These are phyloP conservation scores for Lingula anatina DNA, from an alignment of 2,888 invertebrate genomes.

Conservation along the genomic window DNA sequence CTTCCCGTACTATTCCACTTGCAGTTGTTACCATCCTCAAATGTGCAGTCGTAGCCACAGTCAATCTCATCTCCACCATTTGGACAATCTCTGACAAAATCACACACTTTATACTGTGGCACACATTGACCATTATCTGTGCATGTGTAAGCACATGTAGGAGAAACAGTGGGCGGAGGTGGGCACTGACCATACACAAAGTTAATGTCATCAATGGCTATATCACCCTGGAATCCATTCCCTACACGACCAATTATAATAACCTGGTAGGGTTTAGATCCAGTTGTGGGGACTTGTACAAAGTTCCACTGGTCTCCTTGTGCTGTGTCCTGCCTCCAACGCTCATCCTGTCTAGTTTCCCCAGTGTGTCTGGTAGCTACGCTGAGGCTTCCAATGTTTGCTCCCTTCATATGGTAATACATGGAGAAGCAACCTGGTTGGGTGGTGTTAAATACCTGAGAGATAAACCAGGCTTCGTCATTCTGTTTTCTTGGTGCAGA, in stretches of 20 bases:
- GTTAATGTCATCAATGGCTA: slow-evolving; percentile 41
- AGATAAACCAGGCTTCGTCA: slow-evolving; percentile 61
- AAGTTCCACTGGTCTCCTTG: slow-evolving; percentile 25
- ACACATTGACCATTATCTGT: slow-evolving; percentile 17
- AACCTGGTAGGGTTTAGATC: too few relatives aligned
- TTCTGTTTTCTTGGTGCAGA: slow-evolving; percentile 60
- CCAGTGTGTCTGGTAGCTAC: slow-evolving; percentile 15
- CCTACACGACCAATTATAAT: slow-evolving; percentile 23
- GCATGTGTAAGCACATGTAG: slow-evolving; percentile 25
- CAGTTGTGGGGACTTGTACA: slow-evolving; percentile 20
- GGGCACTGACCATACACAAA: slow-evolving; percentile 25
- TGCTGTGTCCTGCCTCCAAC: slow-evolving; percentile 4
- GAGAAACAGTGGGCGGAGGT: slow-evolving; percentile 1
- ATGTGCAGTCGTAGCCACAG: slow-evolving; percentile 43
- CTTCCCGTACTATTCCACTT: slow-evolving; percentile 22
- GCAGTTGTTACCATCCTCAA: slow-evolving; percentile 32
- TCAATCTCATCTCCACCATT: slow-evolving; percentile 29
- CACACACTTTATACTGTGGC: slow-evolving; percentile 21
- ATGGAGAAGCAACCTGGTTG: slow-evolving; percentile 32
- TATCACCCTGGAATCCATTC: slow-evolving; percentile 25
- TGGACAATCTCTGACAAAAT: slow-evolving; percentile 34
- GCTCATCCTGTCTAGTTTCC: neutral
- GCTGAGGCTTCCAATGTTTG: slow-evolving; percentile 23
- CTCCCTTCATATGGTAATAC: slow-evolving; percentile 41
- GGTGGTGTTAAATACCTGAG: slow-evolving; percentile 19